Evolutionary conservation across 2,113 vertebrate genomes (phyloP), one percentile per base, ranked within the genome.

Genomic region (Rhinoderma darwinii): DNA sequence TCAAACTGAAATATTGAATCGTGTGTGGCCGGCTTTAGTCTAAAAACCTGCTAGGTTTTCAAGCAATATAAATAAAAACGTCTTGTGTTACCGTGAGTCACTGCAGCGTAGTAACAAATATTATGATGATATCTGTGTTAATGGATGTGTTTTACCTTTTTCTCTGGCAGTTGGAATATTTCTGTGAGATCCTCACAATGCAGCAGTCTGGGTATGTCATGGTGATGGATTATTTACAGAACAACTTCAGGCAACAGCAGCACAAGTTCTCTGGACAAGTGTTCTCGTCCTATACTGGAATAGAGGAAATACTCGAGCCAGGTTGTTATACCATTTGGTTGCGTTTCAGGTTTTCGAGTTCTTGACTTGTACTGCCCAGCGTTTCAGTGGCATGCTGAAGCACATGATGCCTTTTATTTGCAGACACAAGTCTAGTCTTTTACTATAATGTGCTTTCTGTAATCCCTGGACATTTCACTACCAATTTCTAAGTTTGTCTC

Each of bases 181-280:
- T 99, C 92, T 99, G 98, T 90, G 98, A 99, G 88, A 97, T 99
- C 91, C 97, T 99, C 92, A 99, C 98, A n/a, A 97, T 99, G 97
- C 96, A 99, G 86, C 97, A 99, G 88, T 96, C 96, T 27, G 97
- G 97, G 2, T 99, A 98, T 81, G 98, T 97, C 87, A 99, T 99
- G 96, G 91, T 99, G 89, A 98, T 99, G 97, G 98, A 99, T 89
- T 99, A 99, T 86, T 93, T 99, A 90, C 97, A 99, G 93, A 99
- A 99, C 92, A 99, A 99, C 93, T 98, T 94, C 91, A 92, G 98
- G 88, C 96, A 98, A 22, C 97, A 97, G 88, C 97, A 97, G 44
- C 92, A 94, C 87, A 95, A 96, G 78, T 98, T 97, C 91, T 96
- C 94, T 50, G 98, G 97, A 37, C 97, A 97, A 92, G 95, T 99